Evolutionary conservation across 2,888 invertebrate species (phyloP), one percentile per base, ranked within the genome.

Genomic region (Boloria euphrosyne): DNA sequence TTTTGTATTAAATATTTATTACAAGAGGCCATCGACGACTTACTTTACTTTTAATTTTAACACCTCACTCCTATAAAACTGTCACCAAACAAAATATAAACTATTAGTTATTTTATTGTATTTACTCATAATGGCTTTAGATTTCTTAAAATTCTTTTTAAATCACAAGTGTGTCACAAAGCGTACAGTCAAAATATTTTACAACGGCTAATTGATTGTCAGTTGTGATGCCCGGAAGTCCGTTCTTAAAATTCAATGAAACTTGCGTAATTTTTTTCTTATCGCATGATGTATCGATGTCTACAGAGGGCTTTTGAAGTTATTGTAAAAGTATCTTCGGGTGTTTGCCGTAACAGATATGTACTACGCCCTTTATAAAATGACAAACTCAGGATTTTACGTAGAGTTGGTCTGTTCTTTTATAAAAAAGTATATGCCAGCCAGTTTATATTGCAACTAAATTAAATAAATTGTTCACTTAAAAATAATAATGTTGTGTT

Each of bases 101-200:
- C 69, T 70, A 70, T 73, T 71, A 49, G 53, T 69, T 58, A 59
- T 6, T 31, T n/a, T 44, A 49, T 63, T 64, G 49, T 65, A 58
- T 27, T 27, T 27, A 43, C 55, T 51, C 31, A 66, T 54, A 54
- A 66, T 52, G 47, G 47, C 62, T 69, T 67, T 74, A 67, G 69
- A 76, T 78, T 87, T 87, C 86, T 78, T 68, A 74, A 83, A 85
- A 86, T 74, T 81, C 79, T 72, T 78, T 86, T 85, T 75, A 77
- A 14, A 46, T 69, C 70, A 78, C 89, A 89, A 89, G 86, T 88
- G 87, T 84, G 44, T 62, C 65, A 79, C 80, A 82, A 81, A 79
- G 74, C 52, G 65, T 73, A 70, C 79, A 85, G 89, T 90, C 90
- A 90, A 87, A 90, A 90, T 82, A 90, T 89, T 86, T 73, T 73